These are phyloP conservation scores for Lepidurus apus DNA, from an alignment of 1,140 invertebrate genomes.

Conservation along the genomic window DNA sequence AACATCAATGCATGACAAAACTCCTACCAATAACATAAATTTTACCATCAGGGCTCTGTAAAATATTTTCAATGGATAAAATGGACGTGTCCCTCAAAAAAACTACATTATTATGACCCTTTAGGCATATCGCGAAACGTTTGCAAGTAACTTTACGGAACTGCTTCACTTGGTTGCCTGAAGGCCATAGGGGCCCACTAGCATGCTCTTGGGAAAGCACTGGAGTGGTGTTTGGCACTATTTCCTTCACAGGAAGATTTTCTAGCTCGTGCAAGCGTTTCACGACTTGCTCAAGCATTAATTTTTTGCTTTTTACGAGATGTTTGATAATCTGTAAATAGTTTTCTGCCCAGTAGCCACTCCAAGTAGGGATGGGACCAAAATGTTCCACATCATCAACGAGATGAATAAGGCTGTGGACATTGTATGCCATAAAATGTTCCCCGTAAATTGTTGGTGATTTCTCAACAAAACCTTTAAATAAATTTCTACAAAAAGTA, in stretches of 20 bases:
- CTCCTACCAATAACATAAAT: neutral
- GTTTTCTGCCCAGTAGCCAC: neutral
- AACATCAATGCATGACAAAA: neutral
- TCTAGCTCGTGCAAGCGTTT: neutral
- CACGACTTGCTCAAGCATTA: neutral
- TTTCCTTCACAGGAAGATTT: neutral
- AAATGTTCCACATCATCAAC: neutral
- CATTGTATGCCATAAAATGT: slow-evolving; percentile 17
- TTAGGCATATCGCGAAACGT: neutral
- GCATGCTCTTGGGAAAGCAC: neutral
- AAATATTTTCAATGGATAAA: neutral
- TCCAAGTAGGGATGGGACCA: neutral
- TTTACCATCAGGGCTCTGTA: neutral
- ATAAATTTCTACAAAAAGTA: neutral
- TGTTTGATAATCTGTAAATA: neutral
- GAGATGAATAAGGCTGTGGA: slow-evolving; percentile 10
- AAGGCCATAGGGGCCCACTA: neutral
- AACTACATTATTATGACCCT: neutral
- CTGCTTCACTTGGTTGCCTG: neutral
- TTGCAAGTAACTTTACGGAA: neutral
- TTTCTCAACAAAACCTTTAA: neutral
- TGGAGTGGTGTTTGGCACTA: neutral
- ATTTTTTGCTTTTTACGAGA: neutral
- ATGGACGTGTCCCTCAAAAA: neutral
- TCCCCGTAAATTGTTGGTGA: neutral